These are phyloP conservation scores for Cervus canadensis DNA, from an alignment of 2,113 vertebrate species.

Conservation along the genomic window DNA sequence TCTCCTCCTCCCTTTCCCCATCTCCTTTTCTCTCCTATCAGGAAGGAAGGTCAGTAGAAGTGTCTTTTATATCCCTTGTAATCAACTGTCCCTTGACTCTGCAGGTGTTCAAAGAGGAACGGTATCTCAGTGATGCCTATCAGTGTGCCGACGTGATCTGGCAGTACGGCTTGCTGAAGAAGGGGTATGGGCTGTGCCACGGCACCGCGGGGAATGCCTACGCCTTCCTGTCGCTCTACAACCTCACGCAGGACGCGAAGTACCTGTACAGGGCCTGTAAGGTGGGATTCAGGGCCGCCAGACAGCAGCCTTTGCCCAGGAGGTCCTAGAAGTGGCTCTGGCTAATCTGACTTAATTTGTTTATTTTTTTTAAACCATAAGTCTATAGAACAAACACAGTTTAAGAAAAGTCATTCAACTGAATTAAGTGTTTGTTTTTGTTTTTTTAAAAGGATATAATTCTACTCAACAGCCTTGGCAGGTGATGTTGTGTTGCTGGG, in stretches of 20 bases:
- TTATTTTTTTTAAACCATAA: neutral
- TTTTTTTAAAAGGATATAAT: neutral
- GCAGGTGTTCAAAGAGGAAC: slow-evolving; percentile 88
- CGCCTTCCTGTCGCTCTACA: slow-evolving; percentile 90
- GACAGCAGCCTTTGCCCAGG: neutral
- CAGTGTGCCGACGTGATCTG: slow-evolving; percentile 93
- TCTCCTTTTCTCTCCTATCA: neutral
- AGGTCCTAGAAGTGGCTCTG: neutral
- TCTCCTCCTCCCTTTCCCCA: neutral
- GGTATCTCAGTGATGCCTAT: slow-evolving; percentile 88
- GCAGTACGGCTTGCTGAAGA: slow-evolving; percentile 91
- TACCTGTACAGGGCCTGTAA: slow-evolving; percentile 95
- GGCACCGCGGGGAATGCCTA: slow-evolving; percentile 95
- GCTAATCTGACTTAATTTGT: neutral
- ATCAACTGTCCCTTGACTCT: neutral
- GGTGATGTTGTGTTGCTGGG: neutral
- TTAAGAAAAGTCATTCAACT: neutral
- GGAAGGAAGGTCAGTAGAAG: neutral
- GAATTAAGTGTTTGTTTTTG: neutral
- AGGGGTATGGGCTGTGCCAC: slow-evolving; percentile 96
- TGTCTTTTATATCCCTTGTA: neutral
- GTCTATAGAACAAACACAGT: neutral
- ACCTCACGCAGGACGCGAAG: slow-evolving; percentile 88
- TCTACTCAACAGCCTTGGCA: neutral
- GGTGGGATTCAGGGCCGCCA: slow-evolving; percentile 77